Conservation (phyloP, 2,888 invertebrate genomes). For the Lycaena phlaeas region DNA sequence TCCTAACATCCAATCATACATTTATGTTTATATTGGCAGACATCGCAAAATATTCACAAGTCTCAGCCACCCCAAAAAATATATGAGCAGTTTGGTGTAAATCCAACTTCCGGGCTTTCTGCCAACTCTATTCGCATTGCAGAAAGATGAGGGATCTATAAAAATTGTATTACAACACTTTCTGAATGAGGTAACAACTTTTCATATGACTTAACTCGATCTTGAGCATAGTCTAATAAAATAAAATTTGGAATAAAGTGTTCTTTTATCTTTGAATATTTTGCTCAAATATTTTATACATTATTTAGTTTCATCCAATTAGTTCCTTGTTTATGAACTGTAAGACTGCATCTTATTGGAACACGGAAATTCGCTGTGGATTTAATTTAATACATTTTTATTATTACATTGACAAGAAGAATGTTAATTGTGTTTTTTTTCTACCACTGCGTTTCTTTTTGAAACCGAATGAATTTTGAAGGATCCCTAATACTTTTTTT, state of each 20-base stretch:
- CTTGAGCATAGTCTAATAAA: constrained; percentile 8
- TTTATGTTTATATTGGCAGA: constrained; percentile 22
- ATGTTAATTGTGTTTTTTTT: too few species aligned
- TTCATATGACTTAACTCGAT: constrained; percentile 10
- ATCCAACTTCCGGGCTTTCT: constrained; percentile 37
- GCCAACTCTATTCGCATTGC: constrained; percentile 50
- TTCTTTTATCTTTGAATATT: constrained; percentile 1
- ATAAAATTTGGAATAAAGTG: constrained; percentile 3
- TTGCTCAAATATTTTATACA: too few species aligned
- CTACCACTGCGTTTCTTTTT: too few species aligned
- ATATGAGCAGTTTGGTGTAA: constrained; percentile 36
- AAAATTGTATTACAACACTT: constrained; percentile 31
- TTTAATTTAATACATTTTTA: too few species aligned
- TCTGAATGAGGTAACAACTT: constrained; percentile 18
- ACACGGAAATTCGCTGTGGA: too few species aligned
- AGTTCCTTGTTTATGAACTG: too few species aligned
- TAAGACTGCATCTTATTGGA: too few species aligned
- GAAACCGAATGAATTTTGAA: too few species aligned
- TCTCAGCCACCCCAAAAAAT: constrained; percentile 25
- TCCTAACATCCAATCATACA: constrained; percentile 6
- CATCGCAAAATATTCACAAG: constrained; percentile 24
- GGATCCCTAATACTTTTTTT: too few species aligned
- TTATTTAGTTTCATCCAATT: too few species aligned
- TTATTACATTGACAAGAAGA: too few species aligned
- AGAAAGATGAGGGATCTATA: constrained; percentile 48